Evolutionary conservation across 2,888 invertebrate genomes (phyloP).

Genomic region (Eutolmus rufibarbis): DNA sequence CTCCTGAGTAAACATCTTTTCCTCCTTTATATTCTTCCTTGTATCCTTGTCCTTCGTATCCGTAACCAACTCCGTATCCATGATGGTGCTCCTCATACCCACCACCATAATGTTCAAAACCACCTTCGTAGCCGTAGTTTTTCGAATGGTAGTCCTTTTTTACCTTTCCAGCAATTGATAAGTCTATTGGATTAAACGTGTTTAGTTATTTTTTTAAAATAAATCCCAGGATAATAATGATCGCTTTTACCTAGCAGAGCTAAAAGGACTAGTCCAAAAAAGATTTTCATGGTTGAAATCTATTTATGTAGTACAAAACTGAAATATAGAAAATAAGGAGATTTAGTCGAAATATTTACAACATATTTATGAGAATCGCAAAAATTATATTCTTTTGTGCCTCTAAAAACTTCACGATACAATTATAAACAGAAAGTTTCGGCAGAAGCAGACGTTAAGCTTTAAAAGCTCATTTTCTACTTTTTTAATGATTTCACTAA

Average conservation of each 20-base stretch:
- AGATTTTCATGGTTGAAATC: not conserved
- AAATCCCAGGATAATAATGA: not conserved
- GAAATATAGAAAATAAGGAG: not conserved
- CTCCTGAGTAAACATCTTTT: slow-evolving; percentile 64
- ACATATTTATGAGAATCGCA: no score
- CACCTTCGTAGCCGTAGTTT: not conserved
- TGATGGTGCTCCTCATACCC: not conserved
- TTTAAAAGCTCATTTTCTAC: no score
- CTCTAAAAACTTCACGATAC: no score
- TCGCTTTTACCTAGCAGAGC: not conserved
- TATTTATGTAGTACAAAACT: not conserved
- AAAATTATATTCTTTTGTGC: not conserved
- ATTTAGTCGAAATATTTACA: not conserved
- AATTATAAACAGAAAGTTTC: no score
- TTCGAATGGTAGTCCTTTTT: not conserved
- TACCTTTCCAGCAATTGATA: slow-evolving; percentile 4
- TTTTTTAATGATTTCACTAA: no score
- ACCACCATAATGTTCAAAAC: not conserved
- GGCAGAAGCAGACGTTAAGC: no score
- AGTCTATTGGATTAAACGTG: not conserved
- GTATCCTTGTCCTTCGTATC: not conserved
- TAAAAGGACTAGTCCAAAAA: not conserved
- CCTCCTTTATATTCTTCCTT: not conserved
- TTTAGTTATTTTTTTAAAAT: not conserved
- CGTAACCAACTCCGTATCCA: not conserved